These are phyloP conservation scores for Pseudochirops corinnae DNA, from an alignment of 2,797 vertebrate species.

Conservation along the genomic window DNA sequence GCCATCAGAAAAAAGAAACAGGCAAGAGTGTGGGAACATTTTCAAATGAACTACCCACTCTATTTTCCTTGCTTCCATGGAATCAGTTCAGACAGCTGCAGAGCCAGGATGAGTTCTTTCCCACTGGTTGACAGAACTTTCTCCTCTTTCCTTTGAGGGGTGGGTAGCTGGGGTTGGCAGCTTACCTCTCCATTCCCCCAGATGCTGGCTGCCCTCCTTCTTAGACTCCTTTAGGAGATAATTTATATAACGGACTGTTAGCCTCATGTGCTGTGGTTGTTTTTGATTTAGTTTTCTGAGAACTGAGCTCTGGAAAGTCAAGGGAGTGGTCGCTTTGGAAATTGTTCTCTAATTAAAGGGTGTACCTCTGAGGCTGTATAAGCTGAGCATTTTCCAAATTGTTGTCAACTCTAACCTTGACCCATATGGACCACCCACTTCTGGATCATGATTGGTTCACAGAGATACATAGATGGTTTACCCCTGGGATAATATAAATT, in stretches of 20 bases:
- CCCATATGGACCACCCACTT: constrained; percentile 23
- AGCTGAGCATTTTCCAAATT: constrained; percentile 71
- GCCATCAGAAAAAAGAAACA: constrained; percentile 63
- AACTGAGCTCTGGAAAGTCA: constrained; percentile 70
- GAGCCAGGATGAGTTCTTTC: constrained; percentile 15
- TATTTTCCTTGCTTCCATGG: constrained; percentile 73
- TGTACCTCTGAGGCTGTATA: constrained; percentile 79
- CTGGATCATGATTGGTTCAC: constrained; percentile 36
- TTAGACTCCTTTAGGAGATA: constrained; percentile 44
- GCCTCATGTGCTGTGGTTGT: constrained; percentile 68
- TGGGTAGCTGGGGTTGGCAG: constrained; percentile 26
- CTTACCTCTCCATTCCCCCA: background rate
- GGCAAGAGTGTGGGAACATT: constrained; percentile 63
- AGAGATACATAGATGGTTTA: constrained; percentile 20
- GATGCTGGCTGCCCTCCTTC: constrained; percentile 44
- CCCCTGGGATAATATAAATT: background rate
- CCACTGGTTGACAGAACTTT: background rate
- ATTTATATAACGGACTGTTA: constrained; percentile 70
- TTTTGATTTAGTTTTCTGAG: constrained; percentile 78
- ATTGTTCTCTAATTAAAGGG: constrained; percentile 82
- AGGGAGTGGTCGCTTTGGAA: constrained; percentile 82
- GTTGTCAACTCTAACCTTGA: constrained; percentile 71
- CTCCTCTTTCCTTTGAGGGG: constrained; percentile 43
- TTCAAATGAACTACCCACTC: constrained; percentile 67
- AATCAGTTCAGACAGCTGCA: constrained; percentile 53